Conservation (phyloP, 2,113 vertebrate genomes). For the Tragelaphus strepsiceros region DNA sequence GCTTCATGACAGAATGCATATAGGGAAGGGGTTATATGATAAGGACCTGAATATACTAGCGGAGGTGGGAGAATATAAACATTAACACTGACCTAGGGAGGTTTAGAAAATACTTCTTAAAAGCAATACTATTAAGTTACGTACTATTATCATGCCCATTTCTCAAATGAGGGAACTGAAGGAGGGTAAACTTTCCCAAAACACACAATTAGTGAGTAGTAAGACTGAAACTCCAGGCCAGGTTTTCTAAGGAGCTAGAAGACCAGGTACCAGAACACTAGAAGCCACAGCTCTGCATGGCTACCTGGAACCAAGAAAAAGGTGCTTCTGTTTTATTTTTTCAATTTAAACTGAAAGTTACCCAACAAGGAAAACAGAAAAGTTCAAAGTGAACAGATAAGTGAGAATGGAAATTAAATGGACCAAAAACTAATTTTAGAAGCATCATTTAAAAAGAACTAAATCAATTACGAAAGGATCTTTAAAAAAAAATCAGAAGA, state of each 20-base stretch:
- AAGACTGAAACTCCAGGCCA: background rate
- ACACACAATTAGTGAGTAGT: background rate
- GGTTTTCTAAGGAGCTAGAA: background rate
- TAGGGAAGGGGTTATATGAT: background rate
- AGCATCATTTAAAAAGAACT: slow-evolving; percentile 36
- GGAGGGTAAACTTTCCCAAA: background rate
- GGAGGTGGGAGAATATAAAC: background rate
- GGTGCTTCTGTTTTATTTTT: background rate
- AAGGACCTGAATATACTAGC: background rate
- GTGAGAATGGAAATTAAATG: slow-evolving; percentile 16
- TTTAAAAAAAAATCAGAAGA: slow-evolving; percentile 39
- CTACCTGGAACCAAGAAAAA: background rate
- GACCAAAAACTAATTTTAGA: slow-evolving; percentile 11
- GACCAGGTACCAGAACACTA: background rate
- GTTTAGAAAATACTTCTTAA: slow-evolving; percentile 30
- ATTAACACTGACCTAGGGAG: background rate
- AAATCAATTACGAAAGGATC: slow-evolving; percentile 46
- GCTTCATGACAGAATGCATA: background rate
- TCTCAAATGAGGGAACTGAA: background rate
- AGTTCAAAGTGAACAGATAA: slow-evolving; percentile 39
- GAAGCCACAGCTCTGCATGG: background rate
- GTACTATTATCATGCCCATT: background rate
- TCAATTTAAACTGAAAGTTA: slow-evolving; percentile 30
- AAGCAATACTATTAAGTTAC: background rate
- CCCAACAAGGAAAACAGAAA: slow-evolving; percentile 1